A percentile compares a stretch with the other conserved stretches of the same genome.
Evolutionary conservation across 2,888 invertebrate genomes (phyloP).

Genomic region (Heliconius hortense): DNA sequence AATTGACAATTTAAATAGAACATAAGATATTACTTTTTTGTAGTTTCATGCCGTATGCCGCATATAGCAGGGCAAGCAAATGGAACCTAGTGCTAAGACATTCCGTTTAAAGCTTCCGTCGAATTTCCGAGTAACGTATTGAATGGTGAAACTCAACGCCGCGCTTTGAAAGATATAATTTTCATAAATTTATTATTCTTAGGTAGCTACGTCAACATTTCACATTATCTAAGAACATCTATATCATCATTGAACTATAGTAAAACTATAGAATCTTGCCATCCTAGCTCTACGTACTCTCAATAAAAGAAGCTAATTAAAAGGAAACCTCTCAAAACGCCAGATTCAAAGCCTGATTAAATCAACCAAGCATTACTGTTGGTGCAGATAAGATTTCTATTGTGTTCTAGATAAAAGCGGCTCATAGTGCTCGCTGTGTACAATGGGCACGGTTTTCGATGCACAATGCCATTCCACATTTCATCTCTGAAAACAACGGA

Average conservation of each 20-base stretch:
- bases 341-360: slow-evolving; percentile 54
- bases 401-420: slow-evolving; percentile 64
- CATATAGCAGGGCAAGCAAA: no score
- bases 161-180: not conserved
- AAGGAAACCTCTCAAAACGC: slow-evolving; percentile 29
- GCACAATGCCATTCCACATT: slow-evolving; percentile 70
- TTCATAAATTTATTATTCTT: not conserved
- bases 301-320: slow-evolving; percentile 29
- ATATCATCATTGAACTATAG: not conserved
- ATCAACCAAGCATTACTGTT: slow-evolving; percentile 64
- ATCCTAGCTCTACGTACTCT: not conserved
- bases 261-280: not conserved
- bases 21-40: not conserved
- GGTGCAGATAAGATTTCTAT: slow-evolving; percentile 69
- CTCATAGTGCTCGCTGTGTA: slow-evolving; percentile 51
- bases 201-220: not conserved
- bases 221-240: not conserved
- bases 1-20: slow-evolving; percentile 6
- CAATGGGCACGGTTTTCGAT: slow-evolving; percentile 61
- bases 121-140: no score
- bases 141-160: no score
- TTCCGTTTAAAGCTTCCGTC: no score
- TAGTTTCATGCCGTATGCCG: no score
- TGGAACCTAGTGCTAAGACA: no score
- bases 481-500: slow-evolving; percentile 71